Conservation (phyloP, 2,113 vertebrate genomes). For the Aphyosemion australe region DNA sequence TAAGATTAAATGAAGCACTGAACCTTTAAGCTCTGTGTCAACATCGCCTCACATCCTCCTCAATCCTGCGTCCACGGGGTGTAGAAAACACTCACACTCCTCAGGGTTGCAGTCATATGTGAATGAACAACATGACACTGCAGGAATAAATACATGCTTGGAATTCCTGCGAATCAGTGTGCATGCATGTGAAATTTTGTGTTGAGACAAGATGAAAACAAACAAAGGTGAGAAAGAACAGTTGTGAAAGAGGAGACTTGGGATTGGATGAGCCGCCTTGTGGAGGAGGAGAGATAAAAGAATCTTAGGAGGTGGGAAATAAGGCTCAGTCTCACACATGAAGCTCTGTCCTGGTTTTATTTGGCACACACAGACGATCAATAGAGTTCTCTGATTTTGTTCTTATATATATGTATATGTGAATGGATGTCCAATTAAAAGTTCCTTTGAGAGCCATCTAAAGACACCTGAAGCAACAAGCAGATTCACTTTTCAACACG, state of each 20-base stretch:
- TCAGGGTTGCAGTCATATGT: constrained; percentile 35
- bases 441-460: too few relatives aligned
- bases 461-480: background rate
- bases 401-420: too few relatives aligned
- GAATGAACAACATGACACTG: constrained; percentile 75
- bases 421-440: too few relatives aligned
- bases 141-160: constrained; percentile 66
- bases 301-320: too few relatives aligned
- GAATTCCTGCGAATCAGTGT: constrained; percentile 62
- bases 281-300: too few relatives aligned
- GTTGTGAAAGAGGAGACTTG: constrained; percentile 8
- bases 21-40: too few relatives aligned
- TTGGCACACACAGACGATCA: background rate
- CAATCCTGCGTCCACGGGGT: too few relatives aligned
- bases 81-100: too few relatives aligned
- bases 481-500: constrained; percentile 42
- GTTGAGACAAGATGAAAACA: constrained; percentile 23
- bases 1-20: too few relatives aligned
- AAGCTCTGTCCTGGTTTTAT: background rate
- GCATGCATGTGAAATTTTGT: constrained; percentile 38
- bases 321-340: too few relatives aligned
- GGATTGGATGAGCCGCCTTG: constrained; percentile 7
- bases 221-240: constrained; percentile 6
- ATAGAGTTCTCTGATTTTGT: too few relatives aligned
- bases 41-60: too few relatives aligned